Percentiles rank a stretch among this genome's conserved stretches.
These are phyloP conservation scores for Rattus norvegicus DNA, from an alignment of 2,113 vertebrate genomes.

Conservation along the genomic window DNA sequence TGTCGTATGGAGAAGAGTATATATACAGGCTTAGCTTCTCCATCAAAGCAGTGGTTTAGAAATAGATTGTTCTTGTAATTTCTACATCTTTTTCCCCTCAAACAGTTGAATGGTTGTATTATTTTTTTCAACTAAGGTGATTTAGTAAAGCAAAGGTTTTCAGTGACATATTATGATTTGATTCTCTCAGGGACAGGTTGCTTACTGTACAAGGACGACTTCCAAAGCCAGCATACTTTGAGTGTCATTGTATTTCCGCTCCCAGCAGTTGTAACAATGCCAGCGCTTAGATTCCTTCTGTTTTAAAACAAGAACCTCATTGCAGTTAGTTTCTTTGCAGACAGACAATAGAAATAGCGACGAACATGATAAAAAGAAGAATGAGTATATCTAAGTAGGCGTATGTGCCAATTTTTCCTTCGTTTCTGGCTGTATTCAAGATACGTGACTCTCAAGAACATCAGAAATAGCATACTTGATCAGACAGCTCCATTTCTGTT, in stretches of 20 bases:
- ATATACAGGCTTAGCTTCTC: not conserved
- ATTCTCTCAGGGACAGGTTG: not conserved
- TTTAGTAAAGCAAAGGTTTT: not conserved
- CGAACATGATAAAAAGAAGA: conserved; percentile 32
- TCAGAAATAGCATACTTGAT: conserved; percentile 41
- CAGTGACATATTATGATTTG: not conserved
- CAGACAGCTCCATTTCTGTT: not conserved
- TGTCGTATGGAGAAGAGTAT: not conserved
- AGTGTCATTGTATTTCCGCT: not conserved
- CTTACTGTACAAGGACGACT: not conserved
- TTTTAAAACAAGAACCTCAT: conserved; percentile 17
- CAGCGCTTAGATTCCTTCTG: conserved; percentile 6
- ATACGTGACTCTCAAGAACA: not conserved
- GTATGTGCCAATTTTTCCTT: not conserved
- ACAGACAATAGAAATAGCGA: conserved; percentile 49
- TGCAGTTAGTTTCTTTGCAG: conserved; percentile 7
- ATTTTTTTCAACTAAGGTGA: not conserved
- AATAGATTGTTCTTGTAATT: not conserved
- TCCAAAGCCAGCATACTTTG: not conserved
- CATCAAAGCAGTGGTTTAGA: not conserved
- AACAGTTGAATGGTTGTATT: not conserved
- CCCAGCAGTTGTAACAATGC: not conserved
- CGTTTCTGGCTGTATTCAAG: conserved; percentile 52
- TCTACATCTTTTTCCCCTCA: not conserved
- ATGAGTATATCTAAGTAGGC: conserved; percentile 17